phyloP scores from a whole-genome alignment of 2,113 vertebrate genomes.

The Propithecus coquereli region DNA sequence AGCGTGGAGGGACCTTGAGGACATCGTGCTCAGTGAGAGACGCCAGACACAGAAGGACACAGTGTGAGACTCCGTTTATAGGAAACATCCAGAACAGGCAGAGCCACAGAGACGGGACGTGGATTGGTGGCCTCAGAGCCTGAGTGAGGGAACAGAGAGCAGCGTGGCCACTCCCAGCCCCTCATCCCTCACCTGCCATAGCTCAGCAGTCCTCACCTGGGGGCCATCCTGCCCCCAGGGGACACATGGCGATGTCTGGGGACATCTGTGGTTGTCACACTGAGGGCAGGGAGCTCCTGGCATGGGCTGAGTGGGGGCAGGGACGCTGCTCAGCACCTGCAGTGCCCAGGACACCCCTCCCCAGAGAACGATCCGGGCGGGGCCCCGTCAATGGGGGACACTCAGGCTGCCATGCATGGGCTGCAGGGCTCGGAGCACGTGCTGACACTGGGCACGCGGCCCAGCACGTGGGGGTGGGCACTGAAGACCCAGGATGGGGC shows the following conservation, averaged over 20 bases:
- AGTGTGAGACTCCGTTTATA: background rate
- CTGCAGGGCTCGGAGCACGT: background rate
- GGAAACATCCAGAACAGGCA: background rate
- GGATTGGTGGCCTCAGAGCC: background rate
- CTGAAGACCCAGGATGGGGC: background rate
- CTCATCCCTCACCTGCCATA: background rate
- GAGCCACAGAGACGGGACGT: background rate
- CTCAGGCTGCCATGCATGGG: fast-evolving
- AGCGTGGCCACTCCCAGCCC: background rate
- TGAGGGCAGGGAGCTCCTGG: background rate
- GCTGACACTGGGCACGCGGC: background rate
- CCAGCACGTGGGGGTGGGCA: background rate
- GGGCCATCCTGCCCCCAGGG: background rate
- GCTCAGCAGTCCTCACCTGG: background rate
- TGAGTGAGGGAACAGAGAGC: background rate
- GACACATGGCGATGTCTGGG: background rate
- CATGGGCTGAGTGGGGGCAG: background rate
- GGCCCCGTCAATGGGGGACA: background rate
- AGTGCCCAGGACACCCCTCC: background rate
- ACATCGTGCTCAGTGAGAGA: background rate
- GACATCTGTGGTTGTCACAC: background rate
- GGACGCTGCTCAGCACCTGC: background rate
- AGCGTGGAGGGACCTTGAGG: background rate
- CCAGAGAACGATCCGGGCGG: background rate
- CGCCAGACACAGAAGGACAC: background rate